Evolutionary conservation across 2,888 invertebrate genomes (phyloP), one percentile per base, ranked within the genome.

Genomic region (Esperia sulphurella): DNA sequence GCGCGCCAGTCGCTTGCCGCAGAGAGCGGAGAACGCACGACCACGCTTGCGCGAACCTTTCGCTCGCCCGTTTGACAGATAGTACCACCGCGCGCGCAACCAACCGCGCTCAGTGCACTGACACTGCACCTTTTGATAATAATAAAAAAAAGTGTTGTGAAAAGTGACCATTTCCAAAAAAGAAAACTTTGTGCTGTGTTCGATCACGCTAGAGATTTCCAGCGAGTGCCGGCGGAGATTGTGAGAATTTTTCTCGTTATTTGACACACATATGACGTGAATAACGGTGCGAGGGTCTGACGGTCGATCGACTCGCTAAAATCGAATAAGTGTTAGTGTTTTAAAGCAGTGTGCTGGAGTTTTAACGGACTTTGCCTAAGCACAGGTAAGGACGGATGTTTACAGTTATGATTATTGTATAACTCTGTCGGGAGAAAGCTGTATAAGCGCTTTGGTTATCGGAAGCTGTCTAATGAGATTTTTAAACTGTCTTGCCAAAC

Each of bases 181-280:
- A 59, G 57, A 66, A 68, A 71, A 69, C 65, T 65, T 70, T 71
- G 84, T 79, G 75, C 54, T 68, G 83, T 81, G 82, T 63, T 63
- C 64, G 59, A 75, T 62, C 59, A 57, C 57, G 58, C 51, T 49
- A 58, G 52, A 57, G 52, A 55, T 54, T 51, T 52, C 51, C 45
- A 53, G 55, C 57, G 55, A 61, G 68, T 66, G 64, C 54, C 53
- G 53, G 58, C 65, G 63, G 64, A 65, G 63, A 71, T 70, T 73
- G 77, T 75, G 82, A 75, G 79, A 80, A 63, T 78, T 76, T 77
- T 78, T 80, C 75, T 78, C 71, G 67, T 72, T 68, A 69, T 79
- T 78, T 86, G 85, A 85, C 87, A 86, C 73, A 87, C 83, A 83
- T 85, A 83, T 87, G 82, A 82, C 79, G 84, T 85, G 85, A 81